Evolutionary conservation across 2,113 vertebrate species (phyloP).

Genomic region (Mastomys natalensis): DNA sequence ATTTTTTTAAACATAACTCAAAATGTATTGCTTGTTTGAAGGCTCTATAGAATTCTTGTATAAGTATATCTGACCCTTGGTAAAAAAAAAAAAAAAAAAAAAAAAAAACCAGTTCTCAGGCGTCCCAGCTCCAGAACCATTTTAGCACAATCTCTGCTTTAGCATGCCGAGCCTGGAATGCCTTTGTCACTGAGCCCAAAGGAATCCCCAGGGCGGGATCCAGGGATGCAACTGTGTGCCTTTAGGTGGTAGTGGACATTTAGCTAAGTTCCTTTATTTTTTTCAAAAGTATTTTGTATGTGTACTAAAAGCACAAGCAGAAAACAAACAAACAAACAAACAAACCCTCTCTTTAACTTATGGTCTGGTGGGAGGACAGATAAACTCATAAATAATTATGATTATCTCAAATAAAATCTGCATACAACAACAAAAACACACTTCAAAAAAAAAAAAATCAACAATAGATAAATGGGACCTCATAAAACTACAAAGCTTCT

Average conservation of each 20-base stretch:
- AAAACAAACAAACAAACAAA: too few species aligned
- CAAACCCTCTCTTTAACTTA: not conserved
- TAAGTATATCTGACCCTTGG: too few species aligned
- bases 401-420: not conserved
- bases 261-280: not conserved
- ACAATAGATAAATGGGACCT: too few species aligned
- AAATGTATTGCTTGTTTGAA: too few species aligned
- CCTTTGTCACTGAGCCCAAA: too few species aligned
- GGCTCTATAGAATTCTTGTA: too few species aligned
- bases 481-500: too few species aligned
- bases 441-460: too few species aligned
- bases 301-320: not conserved
- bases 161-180: fast-evolving
- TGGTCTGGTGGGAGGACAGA: not conserved
- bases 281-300: not conserved
- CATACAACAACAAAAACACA: not conserved
- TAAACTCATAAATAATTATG: not conserved
- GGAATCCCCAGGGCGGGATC: fast-evolving
- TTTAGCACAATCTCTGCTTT: not conserved
- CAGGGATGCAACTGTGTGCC: not conserved
- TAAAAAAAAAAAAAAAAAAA: too few species aligned
- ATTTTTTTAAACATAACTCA: too few species aligned
- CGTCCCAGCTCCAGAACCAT: not conserved
- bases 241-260: not conserved
- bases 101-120: not conserved